phyloP scores from a whole-genome alignment of 37 sponge, comb jelly and placozoan genomes.

The Spongia lamella region DNA sequence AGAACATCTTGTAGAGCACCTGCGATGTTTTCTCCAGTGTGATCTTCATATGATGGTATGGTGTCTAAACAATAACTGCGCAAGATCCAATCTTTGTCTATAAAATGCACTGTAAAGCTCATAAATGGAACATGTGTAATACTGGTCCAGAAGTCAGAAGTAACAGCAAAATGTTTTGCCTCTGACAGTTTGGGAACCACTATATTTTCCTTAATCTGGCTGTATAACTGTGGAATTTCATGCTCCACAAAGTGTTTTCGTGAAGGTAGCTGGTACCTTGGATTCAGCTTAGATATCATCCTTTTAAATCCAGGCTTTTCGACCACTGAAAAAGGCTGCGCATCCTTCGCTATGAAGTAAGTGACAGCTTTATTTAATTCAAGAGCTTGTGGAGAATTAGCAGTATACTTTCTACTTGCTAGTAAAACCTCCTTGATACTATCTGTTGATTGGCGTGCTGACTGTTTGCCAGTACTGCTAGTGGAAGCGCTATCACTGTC shows the following conservation, averaged over 20 bases:
- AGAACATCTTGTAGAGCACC: slow-evolving; percentile 19
- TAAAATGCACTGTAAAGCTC: slow-evolving; percentile 37
- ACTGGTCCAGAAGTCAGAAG: slow-evolving; percentile 40
- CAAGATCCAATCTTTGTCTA: slow-evolving; percentile 29
- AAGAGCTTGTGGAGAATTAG: too few species aligned
- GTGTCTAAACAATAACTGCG: slow-evolving; percentile 26
- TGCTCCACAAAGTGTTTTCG: slow-evolving; percentile 1
- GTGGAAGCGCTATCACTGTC: too few species aligned
- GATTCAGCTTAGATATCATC: background rate
- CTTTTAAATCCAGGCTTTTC: too few species aligned
- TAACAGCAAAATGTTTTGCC: too few species aligned
- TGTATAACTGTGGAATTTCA: slow-evolving; percentile 13
- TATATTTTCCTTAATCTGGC: background rate
- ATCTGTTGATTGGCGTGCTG: too few species aligned
- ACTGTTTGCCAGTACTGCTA: too few species aligned
- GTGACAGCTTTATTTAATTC: too few species aligned
- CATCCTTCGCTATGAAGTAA: too few species aligned
- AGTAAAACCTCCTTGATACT: too few species aligned
- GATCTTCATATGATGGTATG: slow-evolving; percentile 25
- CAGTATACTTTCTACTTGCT: too few species aligned
- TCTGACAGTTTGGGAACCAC: background rate
- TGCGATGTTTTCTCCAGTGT: slow-evolving; percentile 43
- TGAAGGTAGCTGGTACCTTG: slow-evolving; percentile 1
- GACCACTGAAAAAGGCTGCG: too few species aligned
- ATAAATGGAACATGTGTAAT: slow-evolving; percentile 20